These are phyloP conservation scores for Cyclura pinguis DNA, from an alignment of 2,797 vertebrate genomes.

Conservation along the genomic window DNA sequence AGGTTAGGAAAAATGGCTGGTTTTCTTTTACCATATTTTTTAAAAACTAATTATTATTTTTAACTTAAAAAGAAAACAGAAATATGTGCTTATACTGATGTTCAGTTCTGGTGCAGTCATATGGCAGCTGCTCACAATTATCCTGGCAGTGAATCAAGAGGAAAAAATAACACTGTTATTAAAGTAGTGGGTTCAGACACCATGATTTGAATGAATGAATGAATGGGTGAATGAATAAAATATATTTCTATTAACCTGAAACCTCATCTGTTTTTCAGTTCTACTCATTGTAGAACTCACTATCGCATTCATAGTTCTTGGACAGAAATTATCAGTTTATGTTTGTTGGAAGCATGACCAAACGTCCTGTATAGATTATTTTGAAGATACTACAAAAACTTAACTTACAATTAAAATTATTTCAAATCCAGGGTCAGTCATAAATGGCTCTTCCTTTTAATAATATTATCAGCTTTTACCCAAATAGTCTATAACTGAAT, in stretches of 20 bases:
- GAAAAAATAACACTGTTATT: not conserved
- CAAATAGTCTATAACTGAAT: slow-evolving; percentile 7
- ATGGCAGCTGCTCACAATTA: not conserved
- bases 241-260: not conserved
- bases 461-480: slow-evolving; percentile 11
- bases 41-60: too few species aligned
- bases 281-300: not conserved
- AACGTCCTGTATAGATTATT: slow-evolving; percentile 15
- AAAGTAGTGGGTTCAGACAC: not conserved
- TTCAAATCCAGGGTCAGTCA: not conserved
- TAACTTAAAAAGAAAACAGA: not conserved
- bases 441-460: slow-evolving; percentile 13
- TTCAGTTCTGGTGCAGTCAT: not conserved
- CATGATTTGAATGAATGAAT: not conserved
- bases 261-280: not conserved
- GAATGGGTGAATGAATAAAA: not conserved
- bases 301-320: not conserved
- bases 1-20: too few species aligned
- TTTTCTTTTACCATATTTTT: too few species aligned
- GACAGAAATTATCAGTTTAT: not conserved
- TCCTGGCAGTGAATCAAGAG: not conserved
- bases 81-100: not conserved
- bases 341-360: slow-evolving; percentile 16
- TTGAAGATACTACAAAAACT: not conserved
- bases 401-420: slow-evolving; percentile 26